Evolutionary conservation across 1,140 invertebrate species (phyloP), one percentile per base, ranked within the genome.

Genomic region (Piezodorus guildinii): DNA sequence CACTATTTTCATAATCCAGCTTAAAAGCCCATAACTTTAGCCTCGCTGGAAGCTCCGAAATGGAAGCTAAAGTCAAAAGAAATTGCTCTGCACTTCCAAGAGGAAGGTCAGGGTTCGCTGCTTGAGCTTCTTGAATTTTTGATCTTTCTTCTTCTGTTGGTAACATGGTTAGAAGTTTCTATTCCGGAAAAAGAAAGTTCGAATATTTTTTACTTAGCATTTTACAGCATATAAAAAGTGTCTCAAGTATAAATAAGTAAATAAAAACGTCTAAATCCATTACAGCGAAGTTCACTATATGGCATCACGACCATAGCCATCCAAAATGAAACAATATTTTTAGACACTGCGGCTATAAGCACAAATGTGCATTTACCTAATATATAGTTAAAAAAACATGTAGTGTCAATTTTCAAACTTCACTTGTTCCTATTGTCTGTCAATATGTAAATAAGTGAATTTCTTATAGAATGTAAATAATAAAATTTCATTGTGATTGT

Each of bases 11-110:
- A 76, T 97, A 99, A 78, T 99, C 97, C 43, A 99, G 77, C 74
- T 97, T 96, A 77, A 99, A 99, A 61, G 96, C 86, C 97, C 97
- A 99, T 62, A 99, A 80, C 74, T 94, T 93, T 4, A 99, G 81
- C 68, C 97, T 80, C 27, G 96, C 94, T 25, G 91, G 85, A 49
- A 99, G 81, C 77, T 98, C 95, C 44, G 89, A 94, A 66, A 99
- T 96, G 21, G 95, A 96, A 15, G 92, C 88, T 65, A 99, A 77
- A 54, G 92, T 97, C 19, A 99, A 78, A 14, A 99, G 83, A 75
- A 99, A 99, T 76, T 99, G 94, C 77, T 99, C 97, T 9, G 97
- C 97, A 70, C 88, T 94, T 64, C 96, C 97, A 64, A 99, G 76
- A 17, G 96, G 95, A 67, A 96, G 78, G 72, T 98, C 96, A 3